Evolutionary conservation across 30 jellyfish, hydroid and myxozoan genomes (phyloP).

Genomic region (Aurelia sp.): DNA sequence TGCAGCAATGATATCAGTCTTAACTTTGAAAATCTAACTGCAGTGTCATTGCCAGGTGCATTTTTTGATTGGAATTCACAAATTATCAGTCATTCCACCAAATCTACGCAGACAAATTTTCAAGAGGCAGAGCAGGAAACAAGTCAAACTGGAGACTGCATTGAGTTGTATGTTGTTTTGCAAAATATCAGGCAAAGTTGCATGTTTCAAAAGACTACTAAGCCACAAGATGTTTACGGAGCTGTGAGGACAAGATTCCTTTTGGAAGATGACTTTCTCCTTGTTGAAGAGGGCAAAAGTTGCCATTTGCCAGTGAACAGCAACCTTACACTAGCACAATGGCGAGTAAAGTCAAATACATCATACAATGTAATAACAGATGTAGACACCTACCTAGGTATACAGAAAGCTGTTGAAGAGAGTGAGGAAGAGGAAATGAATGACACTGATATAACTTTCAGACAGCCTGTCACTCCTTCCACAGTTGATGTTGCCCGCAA

Average conservation of each 20-base stretch:
- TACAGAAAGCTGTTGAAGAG: background rate
- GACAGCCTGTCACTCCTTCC: background rate
- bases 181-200: background rate
- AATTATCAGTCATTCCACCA: background rate
- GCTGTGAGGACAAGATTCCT: background rate
- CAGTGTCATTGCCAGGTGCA: slow-evolving; percentile 8
- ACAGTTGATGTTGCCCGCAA: background rate
- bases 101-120: background rate
- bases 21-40: background rate
- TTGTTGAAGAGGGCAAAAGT: background rate
- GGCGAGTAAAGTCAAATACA: background rate
- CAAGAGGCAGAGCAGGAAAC: background rate
- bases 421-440: background rate
- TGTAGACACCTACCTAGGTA: slow-evolving; percentile 7
- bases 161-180: background rate
- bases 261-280: background rate
- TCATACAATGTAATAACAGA: background rate
- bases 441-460: background rate
- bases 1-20: background rate
- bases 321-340: slow-evolving; percentile 7
- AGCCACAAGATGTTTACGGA: slow-evolving; percentile 8
- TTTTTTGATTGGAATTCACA: slow-evolving; percentile 1
- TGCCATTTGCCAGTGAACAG: slow-evolving; percentile 1
- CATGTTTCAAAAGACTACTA: background rate
- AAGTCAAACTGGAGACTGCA: background rate